A percentile compares a stretch with the other conserved stretches of the same genome.
phyloP scores from a whole-genome alignment of 1,140 invertebrate genomes.

The Littorina saxatilis region DNA sequence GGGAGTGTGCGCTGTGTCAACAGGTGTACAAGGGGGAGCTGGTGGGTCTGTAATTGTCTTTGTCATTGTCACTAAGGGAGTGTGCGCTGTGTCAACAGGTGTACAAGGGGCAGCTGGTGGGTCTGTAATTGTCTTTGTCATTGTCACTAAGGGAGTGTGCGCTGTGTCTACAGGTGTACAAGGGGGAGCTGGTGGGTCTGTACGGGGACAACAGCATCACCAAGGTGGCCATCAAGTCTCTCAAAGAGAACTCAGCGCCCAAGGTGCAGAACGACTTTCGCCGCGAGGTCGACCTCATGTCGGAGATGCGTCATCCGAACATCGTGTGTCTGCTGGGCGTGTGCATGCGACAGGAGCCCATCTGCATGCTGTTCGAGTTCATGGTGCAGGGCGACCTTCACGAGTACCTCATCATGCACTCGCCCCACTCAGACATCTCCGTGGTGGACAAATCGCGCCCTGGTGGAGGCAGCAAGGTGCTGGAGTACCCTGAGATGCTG shows the following conservation, averaged over 20 bases:
- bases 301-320: slow-evolving; percentile 94
- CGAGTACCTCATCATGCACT: slow-evolving; percentile 77
- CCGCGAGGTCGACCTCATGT: slow-evolving; percentile 86
- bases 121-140: too few species aligned
- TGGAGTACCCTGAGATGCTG: slow-evolving; percentile 89
- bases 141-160: too few species aligned
- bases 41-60: too few species aligned
- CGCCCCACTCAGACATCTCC: slow-evolving; percentile 82
- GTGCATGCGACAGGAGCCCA: slow-evolving; percentile 91
- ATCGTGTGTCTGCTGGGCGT: slow-evolving; percentile 97
- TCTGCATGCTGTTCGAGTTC: slow-evolving; percentile 97
- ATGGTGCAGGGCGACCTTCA: slow-evolving; percentile 79
- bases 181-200: slow-evolving; percentile 88
- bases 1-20: too few species aligned
- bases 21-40: too few species aligned
- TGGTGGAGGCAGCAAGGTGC: slow-evolving; percentile 63
- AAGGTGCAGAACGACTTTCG: slow-evolving; percentile 95
- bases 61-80: too few species aligned
- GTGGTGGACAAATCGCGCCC: slow-evolving; percentile 45
- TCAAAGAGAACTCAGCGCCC: slow-evolving; percentile 94
- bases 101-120: too few species aligned
- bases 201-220: slow-evolving; percentile 77
- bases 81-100: too few species aligned
- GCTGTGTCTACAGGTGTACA: slow-evolving; percentile 77
- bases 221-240: slow-evolving; percentile 94